Base-by-base conservation (phyloP, 2,797 vertebrate genomes). In the Peromyscus eremicus region DNA sequence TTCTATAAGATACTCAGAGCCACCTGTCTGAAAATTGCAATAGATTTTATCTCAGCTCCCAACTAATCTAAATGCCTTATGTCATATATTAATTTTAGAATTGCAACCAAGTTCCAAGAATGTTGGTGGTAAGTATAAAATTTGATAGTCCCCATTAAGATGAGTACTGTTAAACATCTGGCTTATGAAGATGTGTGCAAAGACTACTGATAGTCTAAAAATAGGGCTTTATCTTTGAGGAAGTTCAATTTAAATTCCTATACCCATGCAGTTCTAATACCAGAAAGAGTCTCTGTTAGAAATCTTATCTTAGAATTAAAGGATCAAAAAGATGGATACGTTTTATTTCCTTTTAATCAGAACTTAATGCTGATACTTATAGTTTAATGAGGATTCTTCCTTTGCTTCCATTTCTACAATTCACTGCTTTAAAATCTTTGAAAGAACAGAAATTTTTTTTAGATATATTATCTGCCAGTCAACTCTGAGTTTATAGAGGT, bases 261-360 rank as follows among this genome's bases (percentile, higher is more conserved):
- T 79, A 91, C 17, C 49, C 8, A 29, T 52, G 13, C 6, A 92
- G 71, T 76, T 94, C 34, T 73, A 92, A 57, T 91, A 71, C 29
- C 81, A 92, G 81, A 89, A 92, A 86, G 34, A 40, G 27, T 70
- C 95, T 94, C 57, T 73, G 68, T 66, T 93, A 32, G 68, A 97
- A 97, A 95, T 96, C 75, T 96, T 49, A 25, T 64, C 92, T 93
- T 95, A 81, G 34, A 96, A 97, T 94, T 89, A 95, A 96, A n/a
- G 37, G 43, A 80, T 92, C 89, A 95, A 89, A 81, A 86, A 29
- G 29, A 91, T 84, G 55, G 19, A 64, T 94, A 86, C 93, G 81
- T 93, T 93, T 96, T 80, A 60, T 11, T 95, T 98, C 60, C 25
- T 88, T 97, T 2, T 3, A 82, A 96, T 94, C 77, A 19, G 0